Percentiles rank a stretch among this genome's conserved stretches.
These are phyloP conservation scores for Elachura formosa DNA, from an alignment of 2,113 vertebrate genomes.

Conservation along the genomic window DNA sequence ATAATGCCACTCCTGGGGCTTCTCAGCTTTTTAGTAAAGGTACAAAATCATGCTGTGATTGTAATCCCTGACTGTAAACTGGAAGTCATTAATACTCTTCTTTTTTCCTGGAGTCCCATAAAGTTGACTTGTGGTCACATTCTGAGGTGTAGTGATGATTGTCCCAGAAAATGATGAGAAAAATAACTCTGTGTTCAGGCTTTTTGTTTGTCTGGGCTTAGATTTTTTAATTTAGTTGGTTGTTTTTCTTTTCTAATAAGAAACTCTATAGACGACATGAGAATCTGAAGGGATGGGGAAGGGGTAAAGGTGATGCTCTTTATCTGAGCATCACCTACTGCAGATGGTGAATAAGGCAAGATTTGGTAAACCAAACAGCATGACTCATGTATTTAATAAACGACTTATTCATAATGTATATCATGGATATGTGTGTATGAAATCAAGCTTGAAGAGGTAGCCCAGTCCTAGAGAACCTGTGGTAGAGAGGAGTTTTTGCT, in stretches of 20 bases:
- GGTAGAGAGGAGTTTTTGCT: neutral
- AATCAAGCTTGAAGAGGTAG: neutral
- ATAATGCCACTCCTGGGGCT: neutral
- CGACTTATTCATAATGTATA: neutral
- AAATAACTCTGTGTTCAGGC: neutral
- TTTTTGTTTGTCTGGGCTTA: neutral
- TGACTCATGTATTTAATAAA: neutral
- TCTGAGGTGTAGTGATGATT: neutral
- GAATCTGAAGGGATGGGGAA: neutral
- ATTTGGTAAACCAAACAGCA: neutral
- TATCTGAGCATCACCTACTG: neutral
- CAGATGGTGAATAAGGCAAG: neutral
- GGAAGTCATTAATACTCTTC: neutral
- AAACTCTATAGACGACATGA: neutral
- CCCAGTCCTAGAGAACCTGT: neutral
- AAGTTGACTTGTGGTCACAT: neutral
- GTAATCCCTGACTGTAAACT: neutral
- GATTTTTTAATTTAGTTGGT: neutral
- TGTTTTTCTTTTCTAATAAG: neutral
- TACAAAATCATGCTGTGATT: neutral
- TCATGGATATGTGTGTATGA: neutral
- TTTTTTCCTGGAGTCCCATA: neutral
- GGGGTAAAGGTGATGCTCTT: no score
- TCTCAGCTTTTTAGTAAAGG: neutral
- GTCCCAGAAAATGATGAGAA: neutral